phyloP scores from a whole-genome alignment of 2,797 vertebrate genomes.

The Rachycentron canadum region DNA sequence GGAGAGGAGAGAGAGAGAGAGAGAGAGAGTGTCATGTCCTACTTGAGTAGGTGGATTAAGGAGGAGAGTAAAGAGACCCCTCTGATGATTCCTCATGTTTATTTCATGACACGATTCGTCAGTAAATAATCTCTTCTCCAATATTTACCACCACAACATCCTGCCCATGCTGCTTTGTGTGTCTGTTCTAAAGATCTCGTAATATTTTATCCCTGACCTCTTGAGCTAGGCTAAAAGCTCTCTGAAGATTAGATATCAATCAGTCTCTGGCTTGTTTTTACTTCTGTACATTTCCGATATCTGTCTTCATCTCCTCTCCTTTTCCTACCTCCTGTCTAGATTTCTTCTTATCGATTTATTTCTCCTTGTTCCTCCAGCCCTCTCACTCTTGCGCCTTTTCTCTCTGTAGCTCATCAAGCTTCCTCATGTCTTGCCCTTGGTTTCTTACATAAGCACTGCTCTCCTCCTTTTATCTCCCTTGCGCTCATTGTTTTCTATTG shows the following conservation, averaged over 20 bases:
- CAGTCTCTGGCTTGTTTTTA: constrained; percentile 54
- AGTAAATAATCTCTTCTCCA: constrained; percentile 71
- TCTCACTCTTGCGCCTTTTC: constrained; percentile 51
- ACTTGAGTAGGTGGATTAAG: constrained; percentile 80
- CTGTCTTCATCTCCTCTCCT: constrained; percentile 55
- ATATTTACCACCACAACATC: constrained; percentile 58
- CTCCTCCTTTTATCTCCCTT: constrained; percentile 59
- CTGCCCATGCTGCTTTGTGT: constrained; percentile 28
- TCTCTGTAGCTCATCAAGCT: constrained; percentile 48
- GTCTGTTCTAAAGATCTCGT: constrained; percentile 47
- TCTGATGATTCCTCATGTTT: constrained; percentile 76
- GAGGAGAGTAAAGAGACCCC: constrained; percentile 62
- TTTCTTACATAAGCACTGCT: constrained; percentile 70
- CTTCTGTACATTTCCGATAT: constrained; percentile 63
- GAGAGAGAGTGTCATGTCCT: constrained; percentile 56
- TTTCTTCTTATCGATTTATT: constrained; percentile 69
- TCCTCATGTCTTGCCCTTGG: constrained; percentile 60
- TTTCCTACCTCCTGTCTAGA: constrained; percentile 49
- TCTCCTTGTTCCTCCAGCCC: constrained; percentile 49
- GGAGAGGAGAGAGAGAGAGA: neutral
- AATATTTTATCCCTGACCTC: constrained; percentile 62
- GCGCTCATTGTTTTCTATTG: constrained; percentile 64
- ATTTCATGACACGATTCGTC: constrained; percentile 69
- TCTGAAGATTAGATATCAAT: constrained; percentile 59
- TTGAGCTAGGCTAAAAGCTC: constrained; percentile 63